phyloP scores from a whole-genome alignment of 1,140 invertebrate species.

The Drosophila biarmipes region DNA sequence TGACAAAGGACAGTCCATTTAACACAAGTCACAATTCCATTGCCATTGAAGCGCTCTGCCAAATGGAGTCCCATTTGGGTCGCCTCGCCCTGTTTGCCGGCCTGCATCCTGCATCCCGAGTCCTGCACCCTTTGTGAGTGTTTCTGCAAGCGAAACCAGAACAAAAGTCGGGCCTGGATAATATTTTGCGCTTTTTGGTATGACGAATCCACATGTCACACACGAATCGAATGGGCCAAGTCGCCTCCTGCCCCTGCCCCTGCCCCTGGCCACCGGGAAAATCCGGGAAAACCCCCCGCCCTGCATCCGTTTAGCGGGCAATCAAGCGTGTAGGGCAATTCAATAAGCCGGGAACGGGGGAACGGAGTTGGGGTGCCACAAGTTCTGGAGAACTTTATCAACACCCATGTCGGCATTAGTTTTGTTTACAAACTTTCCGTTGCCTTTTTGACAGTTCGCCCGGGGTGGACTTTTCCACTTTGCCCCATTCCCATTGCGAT shows the following conservation, averaged over 20 bases:
- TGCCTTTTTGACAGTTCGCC: constrained; percentile 78
- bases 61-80: constrained; percentile 27
- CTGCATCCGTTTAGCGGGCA: constrained; percentile 81
- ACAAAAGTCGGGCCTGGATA: constrained; percentile 74
- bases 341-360: constrained; percentile 64
- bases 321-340: constrained; percentile 84
- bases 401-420: constrained; percentile 84
- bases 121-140: constrained; percentile 56
- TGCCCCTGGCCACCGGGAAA: not conserved
- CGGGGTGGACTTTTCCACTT: constrained; percentile 16
- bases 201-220: constrained; percentile 81
- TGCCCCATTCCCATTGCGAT: not conserved
- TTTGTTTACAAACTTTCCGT: constrained; percentile 84
- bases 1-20: constrained; percentile 73
- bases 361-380: constrained; percentile 23
- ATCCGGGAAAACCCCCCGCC: constrained; percentile 8
- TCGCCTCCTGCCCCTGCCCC: not conserved
- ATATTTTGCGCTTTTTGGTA: constrained; percentile 82
- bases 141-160: constrained; percentile 75
- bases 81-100: constrained; percentile 12
- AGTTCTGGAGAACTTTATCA: constrained; percentile 82
- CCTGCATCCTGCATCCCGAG: constrained; percentile 33
- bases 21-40: constrained; percentile 67
- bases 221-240: constrained; percentile 37
- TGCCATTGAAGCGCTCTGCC: constrained; percentile 32